These are phyloP conservation scores for Agrotis clavis DNA, from an alignment of 2,888 invertebrate species.

Conservation along the genomic window DNA sequence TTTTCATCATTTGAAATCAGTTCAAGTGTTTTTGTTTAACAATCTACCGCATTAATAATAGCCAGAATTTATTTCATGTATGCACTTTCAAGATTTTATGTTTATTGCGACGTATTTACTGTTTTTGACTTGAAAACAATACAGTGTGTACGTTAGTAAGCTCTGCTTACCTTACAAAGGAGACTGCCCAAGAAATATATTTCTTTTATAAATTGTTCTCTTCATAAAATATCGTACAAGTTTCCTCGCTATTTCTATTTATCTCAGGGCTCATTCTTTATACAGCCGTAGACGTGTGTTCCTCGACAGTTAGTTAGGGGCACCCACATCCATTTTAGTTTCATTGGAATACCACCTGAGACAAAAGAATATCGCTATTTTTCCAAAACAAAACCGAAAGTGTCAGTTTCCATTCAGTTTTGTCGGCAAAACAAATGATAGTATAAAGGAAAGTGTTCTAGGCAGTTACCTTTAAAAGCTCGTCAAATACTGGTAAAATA, in stretches of 20 bases:
- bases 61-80: too few species aligned
- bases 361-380: conserved; percentile 74
- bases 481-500: conserved; percentile 85
- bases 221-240: conserved; percentile 56
- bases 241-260: conserved; percentile 57
- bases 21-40: too few species aligned
- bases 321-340: conserved; percentile 55
- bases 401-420: conserved; percentile 76
- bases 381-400: conserved; percentile 76
- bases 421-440: conserved; percentile 82
- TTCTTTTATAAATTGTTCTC: conserved; percentile 55
- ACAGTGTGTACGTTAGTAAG: neutral
- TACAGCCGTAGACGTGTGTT: conserved; percentile 47
- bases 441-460: conserved; percentile 86
- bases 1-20: too few species aligned
- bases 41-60: too few species aligned
- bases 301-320: conserved; percentile 58
- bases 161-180: conserved; percentile 16
- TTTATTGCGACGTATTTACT: too few species aligned
- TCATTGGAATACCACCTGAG: conserved; percentile 61
- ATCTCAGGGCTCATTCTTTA: conserved; percentile 61
- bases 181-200: conserved; percentile 36
- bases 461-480: conserved; percentile 87
- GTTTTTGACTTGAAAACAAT: conserved; percentile 22
- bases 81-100: too few species aligned